phyloP scores from a whole-genome alignment of 2,888 invertebrate genomes.

The Thera obeliscata region DNA sequence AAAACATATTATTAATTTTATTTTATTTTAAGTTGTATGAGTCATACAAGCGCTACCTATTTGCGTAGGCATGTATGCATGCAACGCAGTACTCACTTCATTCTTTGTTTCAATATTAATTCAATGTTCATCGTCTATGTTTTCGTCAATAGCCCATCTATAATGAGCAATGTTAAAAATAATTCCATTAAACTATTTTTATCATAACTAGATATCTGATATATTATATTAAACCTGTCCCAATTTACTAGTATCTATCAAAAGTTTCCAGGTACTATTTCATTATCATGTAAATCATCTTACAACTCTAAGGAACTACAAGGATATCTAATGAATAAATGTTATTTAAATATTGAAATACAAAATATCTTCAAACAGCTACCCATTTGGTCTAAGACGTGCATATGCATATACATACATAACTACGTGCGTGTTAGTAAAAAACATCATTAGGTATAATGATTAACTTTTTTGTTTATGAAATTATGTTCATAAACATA shows the following conservation, averaged over 20 bases:
- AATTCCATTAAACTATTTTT: slow-evolving; percentile 1
- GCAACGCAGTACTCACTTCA: slow-evolving; percentile 13
- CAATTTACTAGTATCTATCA: neutral
- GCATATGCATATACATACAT: too few species aligned
- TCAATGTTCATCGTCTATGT: neutral
- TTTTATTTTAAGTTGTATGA: slow-evolving; percentile 26
- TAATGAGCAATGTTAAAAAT: neutral
- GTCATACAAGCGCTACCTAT: slow-evolving; percentile 24
- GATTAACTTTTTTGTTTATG: too few species aligned
- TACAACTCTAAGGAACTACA: too few species aligned
- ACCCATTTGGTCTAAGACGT: too few species aligned
- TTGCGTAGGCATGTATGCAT: neutral
- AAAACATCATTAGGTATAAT: too few species aligned
- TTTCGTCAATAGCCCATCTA: neutral
- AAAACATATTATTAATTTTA: neutral
- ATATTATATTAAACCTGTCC: slow-evolving; percentile 1
- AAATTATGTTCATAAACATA: too few species aligned
- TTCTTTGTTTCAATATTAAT: slow-evolving; percentile 32
- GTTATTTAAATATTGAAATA: too few species aligned
- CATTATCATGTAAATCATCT: too few species aligned
- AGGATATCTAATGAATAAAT: too few species aligned
- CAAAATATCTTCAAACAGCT: too few species aligned
- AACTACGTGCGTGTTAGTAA: too few species aligned
- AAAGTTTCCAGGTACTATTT: too few species aligned
- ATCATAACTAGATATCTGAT: neutral